These are phyloP conservation scores for Rhopalosiphum padi DNA, from an alignment of 1,140 invertebrate genomes.

Conservation along the genomic window DNA sequence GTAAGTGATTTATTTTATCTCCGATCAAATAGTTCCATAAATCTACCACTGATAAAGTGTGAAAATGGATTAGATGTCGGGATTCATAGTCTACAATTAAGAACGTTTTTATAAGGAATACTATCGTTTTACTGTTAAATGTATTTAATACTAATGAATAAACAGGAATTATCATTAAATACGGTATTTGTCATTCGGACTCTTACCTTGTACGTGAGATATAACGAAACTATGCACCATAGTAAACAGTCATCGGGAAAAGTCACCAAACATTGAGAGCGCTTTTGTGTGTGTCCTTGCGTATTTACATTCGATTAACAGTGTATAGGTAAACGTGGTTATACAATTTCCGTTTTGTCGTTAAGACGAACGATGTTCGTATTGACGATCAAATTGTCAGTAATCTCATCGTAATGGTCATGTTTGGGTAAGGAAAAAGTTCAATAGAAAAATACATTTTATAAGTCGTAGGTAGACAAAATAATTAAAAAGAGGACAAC, in stretches of 20 bases:
- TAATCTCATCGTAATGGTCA: background rate
- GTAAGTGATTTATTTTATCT: too few species aligned
- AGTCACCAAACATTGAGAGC: background rate
- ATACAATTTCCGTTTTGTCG: background rate
- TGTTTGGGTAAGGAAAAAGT: background rate
- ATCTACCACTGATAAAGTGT: background rate
- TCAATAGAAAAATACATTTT: background rate
- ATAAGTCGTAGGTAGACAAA: background rate
- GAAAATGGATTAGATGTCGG: background rate
- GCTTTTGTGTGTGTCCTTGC: background rate
- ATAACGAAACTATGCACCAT: background rate
- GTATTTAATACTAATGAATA: background rate
- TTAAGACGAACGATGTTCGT: background rate
- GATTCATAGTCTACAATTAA: background rate
- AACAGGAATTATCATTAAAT: background rate
- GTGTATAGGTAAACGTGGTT: background rate
- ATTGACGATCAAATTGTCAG: background rate
- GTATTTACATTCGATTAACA: background rate
- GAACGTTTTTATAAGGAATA: background rate
- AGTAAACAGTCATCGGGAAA: background rate
- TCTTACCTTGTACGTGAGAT: background rate
- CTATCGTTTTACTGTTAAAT: background rate
- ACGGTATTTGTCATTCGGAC: background rate
- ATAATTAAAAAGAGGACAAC: background rate
- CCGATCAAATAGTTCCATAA: background rate